phyloP scores from a whole-genome alignment of 1,140 invertebrate species.

The Neuroterus valhalla region DNA sequence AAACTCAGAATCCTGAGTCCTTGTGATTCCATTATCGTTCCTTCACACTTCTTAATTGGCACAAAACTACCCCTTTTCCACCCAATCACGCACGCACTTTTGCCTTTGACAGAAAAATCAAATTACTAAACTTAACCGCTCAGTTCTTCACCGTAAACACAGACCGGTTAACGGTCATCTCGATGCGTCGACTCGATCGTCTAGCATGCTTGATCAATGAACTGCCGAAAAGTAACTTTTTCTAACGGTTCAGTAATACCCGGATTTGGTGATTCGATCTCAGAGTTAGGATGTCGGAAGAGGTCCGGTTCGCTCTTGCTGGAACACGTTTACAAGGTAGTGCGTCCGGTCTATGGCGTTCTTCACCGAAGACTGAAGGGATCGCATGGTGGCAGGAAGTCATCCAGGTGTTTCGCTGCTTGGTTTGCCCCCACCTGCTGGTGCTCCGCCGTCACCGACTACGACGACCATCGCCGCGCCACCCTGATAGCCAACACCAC shows the following conservation, averaged over 20 bases:
- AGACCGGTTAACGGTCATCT: constrained; percentile 18
- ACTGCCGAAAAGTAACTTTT: neutral
- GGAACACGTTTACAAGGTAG: constrained; percentile 7
- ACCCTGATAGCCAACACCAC: constrained; percentile 47
- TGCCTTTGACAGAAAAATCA: neutral
- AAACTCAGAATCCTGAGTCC: constrained; percentile 44
- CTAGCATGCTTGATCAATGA: neutral
- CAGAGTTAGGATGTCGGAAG: neutral
- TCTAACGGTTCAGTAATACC: too few relatives aligned
- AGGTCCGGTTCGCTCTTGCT: neutral
- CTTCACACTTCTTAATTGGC: neutral
- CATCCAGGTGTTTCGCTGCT: constrained; percentile 64
- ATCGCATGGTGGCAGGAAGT: constrained; percentile 62
- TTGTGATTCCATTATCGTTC: constrained; percentile 49
- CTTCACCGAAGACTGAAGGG: constrained; percentile 63
- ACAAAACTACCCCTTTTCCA: constrained; percentile 21
- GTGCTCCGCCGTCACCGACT: constrained; percentile 43
- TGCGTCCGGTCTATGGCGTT: constrained; percentile 47
- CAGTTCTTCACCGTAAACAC: neutral
- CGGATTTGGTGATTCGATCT: too few relatives aligned
- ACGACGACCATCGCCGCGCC: constrained; percentile 40
- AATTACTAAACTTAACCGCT: too few relatives aligned
- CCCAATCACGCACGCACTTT: constrained; percentile 5
- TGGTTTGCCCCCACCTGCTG: constrained; percentile 39
- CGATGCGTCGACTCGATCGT: neutral